Conservation (phyloP, 2,888 invertebrate genomes). For the Eurytoma adleriae region DNA sequence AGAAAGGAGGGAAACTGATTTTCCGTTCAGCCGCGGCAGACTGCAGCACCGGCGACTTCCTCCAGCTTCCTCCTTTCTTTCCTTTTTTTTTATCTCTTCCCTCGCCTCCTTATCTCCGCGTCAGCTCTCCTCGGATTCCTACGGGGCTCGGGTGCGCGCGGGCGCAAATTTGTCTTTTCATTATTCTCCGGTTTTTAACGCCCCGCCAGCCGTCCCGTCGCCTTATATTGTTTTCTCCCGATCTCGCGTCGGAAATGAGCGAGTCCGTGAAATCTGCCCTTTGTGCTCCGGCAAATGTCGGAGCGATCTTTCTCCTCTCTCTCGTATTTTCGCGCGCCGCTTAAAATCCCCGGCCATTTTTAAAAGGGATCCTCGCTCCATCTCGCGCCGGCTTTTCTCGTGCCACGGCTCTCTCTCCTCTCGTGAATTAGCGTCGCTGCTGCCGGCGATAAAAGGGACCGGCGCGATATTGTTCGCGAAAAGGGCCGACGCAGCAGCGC, state of each 20-base stretch:
- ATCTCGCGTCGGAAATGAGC: constrained; percentile 43
- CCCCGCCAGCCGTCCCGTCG: not conserved
- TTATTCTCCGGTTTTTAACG: constrained; percentile 45
- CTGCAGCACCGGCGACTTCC: constrained; percentile 3
- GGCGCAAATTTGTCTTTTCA: constrained; percentile 58
- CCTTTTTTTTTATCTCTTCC: not conserved
- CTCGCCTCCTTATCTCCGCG: constrained; percentile 11
- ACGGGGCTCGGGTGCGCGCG: constrained; percentile 15
- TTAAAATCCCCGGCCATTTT: constrained; percentile 35
- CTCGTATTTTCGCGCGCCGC: constrained; percentile 20
- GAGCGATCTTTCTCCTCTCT: not conserved
- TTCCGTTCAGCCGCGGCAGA: constrained; percentile 15
- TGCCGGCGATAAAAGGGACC: constrained; percentile 12
- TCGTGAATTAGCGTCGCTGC: constrained; percentile 22
- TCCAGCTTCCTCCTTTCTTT: not conserved
- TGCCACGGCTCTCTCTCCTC: not conserved
- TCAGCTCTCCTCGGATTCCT: not conserved
- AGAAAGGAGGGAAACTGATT: constrained; percentile 37
- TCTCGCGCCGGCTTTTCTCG: not conserved
- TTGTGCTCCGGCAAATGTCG: not conserved
- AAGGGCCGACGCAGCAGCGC: not conserved
- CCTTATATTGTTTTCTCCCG: constrained; percentile 42
- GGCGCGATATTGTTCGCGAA: constrained; percentile 19
- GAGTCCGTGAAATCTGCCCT: constrained; percentile 29
- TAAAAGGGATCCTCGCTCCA: constrained; percentile 17